A percentile compares a stretch with the other conserved stretches of the same genome.
phyloP scores from a whole-genome alignment of 2,888 invertebrate genomes.

The Coelinius sp. region DNA sequence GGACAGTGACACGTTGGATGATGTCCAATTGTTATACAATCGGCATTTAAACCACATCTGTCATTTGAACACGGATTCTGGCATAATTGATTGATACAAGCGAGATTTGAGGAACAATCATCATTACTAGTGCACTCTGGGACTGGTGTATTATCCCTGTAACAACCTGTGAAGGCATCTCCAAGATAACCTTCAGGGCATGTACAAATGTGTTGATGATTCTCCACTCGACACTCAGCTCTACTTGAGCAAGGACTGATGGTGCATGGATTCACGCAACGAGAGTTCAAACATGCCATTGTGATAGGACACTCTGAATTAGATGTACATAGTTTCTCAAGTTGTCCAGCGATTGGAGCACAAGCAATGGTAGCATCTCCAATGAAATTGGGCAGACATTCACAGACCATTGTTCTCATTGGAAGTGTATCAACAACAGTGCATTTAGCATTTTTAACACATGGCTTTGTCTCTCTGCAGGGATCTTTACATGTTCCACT shows the following conservation, averaged over 20 bases:
- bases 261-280: slow-evolving; percentile 84
- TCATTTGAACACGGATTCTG: slow-evolving; percentile 86
- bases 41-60: slow-evolving; percentile 86
- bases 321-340: slow-evolving; percentile 77
- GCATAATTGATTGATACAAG: slow-evolving; percentile 86
- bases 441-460: slow-evolving; percentile 86
- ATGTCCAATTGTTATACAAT: slow-evolving; percentile 83
- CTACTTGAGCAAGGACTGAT: slow-evolving; percentile 83
- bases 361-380: slow-evolving; percentile 92
- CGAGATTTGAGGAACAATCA: slow-evolving; percentile 83
- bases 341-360: slow-evolving; percentile 71
- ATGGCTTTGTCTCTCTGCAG: slow-evolving; percentile 83
- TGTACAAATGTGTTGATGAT: slow-evolving; percentile 84
- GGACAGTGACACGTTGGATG: slow-evolving; percentile 89
- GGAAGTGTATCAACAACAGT: slow-evolving; percentile 89
- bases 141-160: slow-evolving; percentile 71
- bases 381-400: slow-evolving; percentile 85
- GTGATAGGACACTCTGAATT: slow-evolving; percentile 82
- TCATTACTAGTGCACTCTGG: slow-evolving; percentile 82
- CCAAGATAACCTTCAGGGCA: slow-evolving; percentile 83
- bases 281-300: slow-evolving; percentile 80
- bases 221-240: slow-evolving; percentile 82
- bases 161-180: slow-evolving; percentile 86
- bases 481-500: slow-evolving; percentile 85
- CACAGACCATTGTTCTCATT: slow-evolving; percentile 89